Percentiles rank a stretch among this genome's conserved stretches.
Evolutionary conservation across 2,797 vertebrate species (phyloP).

Genomic region (Liasis olivaceus): DNA sequence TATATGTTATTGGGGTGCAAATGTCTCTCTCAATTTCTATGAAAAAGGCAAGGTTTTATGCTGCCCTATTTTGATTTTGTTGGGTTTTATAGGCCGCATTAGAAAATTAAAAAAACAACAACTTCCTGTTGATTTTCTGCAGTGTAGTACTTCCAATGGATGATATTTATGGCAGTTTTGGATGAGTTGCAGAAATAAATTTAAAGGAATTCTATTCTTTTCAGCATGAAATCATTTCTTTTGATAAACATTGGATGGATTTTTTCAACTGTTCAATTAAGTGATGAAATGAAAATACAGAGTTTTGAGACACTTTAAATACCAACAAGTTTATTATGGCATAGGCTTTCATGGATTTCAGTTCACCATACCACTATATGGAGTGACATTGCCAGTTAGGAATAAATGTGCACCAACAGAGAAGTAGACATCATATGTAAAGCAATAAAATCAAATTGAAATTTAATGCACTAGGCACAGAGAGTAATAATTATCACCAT

Average conservation of each 20-base stretch:
- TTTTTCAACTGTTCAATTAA: not conserved
- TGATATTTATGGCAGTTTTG: not conserved
- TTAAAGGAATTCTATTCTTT: not conserved
- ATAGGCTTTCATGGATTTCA: not conserved
- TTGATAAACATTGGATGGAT: not conserved
- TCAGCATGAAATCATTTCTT: not conserved
- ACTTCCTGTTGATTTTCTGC: not conserved
- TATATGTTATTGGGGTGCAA: not conserved
- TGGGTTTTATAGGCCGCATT: not conserved
- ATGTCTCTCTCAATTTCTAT: not conserved
- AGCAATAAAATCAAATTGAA: not conserved
- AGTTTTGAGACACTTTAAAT: not conserved
- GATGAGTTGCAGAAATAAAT: not conserved
- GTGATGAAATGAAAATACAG: not conserved
- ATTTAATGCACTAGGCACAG: not conserved
- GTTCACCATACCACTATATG: not conserved
- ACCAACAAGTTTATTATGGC: not conserved
- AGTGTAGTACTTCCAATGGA: not conserved
- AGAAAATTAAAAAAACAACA: not conserved
- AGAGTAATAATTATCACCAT: not conserved
- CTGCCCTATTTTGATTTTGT: not conserved
- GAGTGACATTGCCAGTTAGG: not conserved
- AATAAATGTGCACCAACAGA: not conserved
- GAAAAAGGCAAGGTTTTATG: not conserved
- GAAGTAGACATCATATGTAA: not conserved